Conservation (phyloP, 2,113 vertebrate species). For the Jacana jacana region DNA sequence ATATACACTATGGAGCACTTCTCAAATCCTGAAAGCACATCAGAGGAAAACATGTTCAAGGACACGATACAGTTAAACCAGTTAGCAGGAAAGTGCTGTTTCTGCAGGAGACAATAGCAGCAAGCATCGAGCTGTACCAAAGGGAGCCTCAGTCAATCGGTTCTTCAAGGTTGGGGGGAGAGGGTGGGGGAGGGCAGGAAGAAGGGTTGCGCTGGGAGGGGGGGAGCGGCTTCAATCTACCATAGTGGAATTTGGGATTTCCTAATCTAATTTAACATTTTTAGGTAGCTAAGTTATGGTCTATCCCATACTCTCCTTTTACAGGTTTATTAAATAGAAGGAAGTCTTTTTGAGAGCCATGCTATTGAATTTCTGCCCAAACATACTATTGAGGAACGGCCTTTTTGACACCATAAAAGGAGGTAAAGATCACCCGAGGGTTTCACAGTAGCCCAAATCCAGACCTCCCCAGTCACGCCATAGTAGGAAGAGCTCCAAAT, state of each 20-base stretch:
- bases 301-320: background rate
- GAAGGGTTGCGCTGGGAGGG: too few relatives aligned
- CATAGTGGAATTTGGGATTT: background rate
- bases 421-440: background rate
- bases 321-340: background rate
- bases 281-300: background rate
- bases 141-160: background rate
- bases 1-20: background rate
- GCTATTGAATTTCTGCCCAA: background rate
- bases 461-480: background rate
- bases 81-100: conserved; percentile 13
- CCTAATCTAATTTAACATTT: background rate
- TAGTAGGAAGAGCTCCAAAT: background rate
- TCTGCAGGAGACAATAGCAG: conserved; percentile 38
- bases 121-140: conserved; percentile 10
- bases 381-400: background rate
- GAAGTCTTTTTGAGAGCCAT: background rate
- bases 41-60: background rate
- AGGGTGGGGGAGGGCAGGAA: too few relatives aligned
- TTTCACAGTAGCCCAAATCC: background rate
- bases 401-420: background rate
- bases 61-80: conserved; percentile 50
- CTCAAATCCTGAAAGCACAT: background rate
- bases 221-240: background rate
- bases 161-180: background rate